These are phyloP conservation scores for Polyodon spathula DNA, from an alignment of 2,113 vertebrate species.

Conservation along the genomic window DNA sequence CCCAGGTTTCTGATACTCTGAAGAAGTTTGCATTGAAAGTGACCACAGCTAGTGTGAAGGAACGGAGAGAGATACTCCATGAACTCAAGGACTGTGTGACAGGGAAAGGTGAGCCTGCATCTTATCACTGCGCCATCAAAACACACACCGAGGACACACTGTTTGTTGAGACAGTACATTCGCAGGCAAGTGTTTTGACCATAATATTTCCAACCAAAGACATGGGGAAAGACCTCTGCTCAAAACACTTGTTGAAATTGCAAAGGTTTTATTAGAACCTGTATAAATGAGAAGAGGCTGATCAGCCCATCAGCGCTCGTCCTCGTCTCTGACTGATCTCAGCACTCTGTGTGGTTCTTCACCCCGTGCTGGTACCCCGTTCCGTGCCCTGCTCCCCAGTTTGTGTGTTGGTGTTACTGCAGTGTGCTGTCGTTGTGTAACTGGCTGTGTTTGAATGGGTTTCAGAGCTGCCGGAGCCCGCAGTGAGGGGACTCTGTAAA, in stretches of 20 bases:
- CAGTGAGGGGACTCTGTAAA: conserved; percentile 88
- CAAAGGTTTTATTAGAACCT: no score
- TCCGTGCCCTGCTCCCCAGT: background rate
- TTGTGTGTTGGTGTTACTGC: conserved; percentile 9
- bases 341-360: no score
- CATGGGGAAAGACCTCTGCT: no score
- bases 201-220: no score
- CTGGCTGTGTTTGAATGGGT: conserved; percentile 1
- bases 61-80: conserved; percentile 75
- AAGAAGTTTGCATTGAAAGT: conserved; percentile 90
- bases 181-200: no score
- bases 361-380: no score
- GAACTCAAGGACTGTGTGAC: conserved; percentile 76
- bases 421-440: conserved; percentile 32
- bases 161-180: no score
- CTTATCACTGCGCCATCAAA: background rate
- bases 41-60: conserved; percentile 86
- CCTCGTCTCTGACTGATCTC: no score
- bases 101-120: conserved; percentile 67
- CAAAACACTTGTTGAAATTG: no score
- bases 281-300: no score
- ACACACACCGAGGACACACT: no score
- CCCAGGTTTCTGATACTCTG: conserved; percentile 80
- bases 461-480: conserved; percentile 77
- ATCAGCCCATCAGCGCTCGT: no score